Base-by-base conservation (phyloP, 1,140 invertebrate species). In the Potamilus streckersoni region DNA sequence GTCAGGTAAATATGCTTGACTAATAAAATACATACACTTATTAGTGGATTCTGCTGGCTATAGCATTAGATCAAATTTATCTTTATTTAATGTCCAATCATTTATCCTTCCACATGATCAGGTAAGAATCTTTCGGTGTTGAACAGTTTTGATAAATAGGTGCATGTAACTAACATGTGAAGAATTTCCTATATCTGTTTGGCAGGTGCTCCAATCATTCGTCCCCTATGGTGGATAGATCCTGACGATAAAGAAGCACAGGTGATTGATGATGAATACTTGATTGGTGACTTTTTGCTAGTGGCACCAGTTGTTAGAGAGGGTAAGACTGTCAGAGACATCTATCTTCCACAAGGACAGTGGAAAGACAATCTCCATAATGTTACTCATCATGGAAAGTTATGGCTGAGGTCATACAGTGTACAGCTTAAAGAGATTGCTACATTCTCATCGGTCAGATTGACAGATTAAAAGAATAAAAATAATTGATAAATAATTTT, bases 141-240 rank as follows among this genome's bases (percentile, higher is more conserved):
- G 38, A 38, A 8, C 1, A 38, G 38, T 38, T 38, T 8, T 1
- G 38, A 38, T 38, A 38, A 38, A 38, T 38, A 38, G 38, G 95
- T 0, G 84, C 92, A 73, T 60, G 66, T 91, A 68, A 16, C 57
- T 17, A 23, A 62, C 81, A 61, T 72, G 71, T n/a, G 16, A 93
- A 95, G 78, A 96, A 96, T 90, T 95, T 95, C 23, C 92, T 84
- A 90, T 91, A 69, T 90, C 91, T 63, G 93, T 95, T 20, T 93
- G 93, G 64, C 76, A 71, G 82, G 84, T 69, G 70, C 60, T 14
- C 88, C 88, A 31, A 87, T 89, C 23, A 94, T 97, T 55, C 91
- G 96, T 2, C 96, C 96, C 0, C 90, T 98, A 20, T 98, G 96
- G 96, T 96, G 97, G 94, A 90, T 96, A 57, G 94, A 96, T 75